Percentiles rank a stretch among this genome's conserved stretches.
These are phyloP conservation scores for Seira sanloemensis DNA, from an alignment of 2,888 invertebrate species.

Conservation along the genomic window DNA sequence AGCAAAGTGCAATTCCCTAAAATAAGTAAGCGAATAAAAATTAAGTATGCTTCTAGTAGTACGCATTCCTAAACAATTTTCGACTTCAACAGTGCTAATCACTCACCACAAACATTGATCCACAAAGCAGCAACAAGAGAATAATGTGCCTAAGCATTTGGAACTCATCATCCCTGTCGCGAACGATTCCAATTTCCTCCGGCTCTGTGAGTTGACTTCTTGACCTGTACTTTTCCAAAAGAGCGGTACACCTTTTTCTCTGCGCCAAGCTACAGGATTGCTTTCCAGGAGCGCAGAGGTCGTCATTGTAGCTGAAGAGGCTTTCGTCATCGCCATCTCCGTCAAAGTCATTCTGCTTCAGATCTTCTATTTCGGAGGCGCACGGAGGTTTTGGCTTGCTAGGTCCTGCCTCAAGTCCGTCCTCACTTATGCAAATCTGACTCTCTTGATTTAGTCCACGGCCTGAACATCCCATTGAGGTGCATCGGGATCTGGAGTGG, in stretches of 20 bases:
- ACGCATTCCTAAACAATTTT: background rate
- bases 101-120: conserved; percentile 93
- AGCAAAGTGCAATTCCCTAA: conserved; percentile 87
- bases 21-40: background rate
- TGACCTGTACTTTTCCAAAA: conserved; percentile 73
- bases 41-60: background rate
- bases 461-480: conserved; percentile 48
- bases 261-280: conserved; percentile 69
- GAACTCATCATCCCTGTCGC: conserved; percentile 75
- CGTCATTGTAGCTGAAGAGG: conserved; percentile 71
- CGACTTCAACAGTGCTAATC: background rate
- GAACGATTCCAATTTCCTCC: conserved; percentile 74
- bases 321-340: conserved; percentile 78
- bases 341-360: conserved; percentile 50
- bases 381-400: conserved; percentile 44
- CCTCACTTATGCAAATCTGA: conserved; percentile 54
- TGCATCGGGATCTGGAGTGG: conserved; percentile 25
- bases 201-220: conserved; percentile 74
- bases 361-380: conserved; percentile 72
- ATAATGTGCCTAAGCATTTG: conserved; percentile 89
- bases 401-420: conserved; percentile 50
- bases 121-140: conserved; percentile 85
- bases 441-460: conserved; percentile 51
- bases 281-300: conserved; percentile 70
- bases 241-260: conserved; percentile 71